Conservation (phyloP, 2,888 invertebrate species). For the Xestia c-nigrum region DNA sequence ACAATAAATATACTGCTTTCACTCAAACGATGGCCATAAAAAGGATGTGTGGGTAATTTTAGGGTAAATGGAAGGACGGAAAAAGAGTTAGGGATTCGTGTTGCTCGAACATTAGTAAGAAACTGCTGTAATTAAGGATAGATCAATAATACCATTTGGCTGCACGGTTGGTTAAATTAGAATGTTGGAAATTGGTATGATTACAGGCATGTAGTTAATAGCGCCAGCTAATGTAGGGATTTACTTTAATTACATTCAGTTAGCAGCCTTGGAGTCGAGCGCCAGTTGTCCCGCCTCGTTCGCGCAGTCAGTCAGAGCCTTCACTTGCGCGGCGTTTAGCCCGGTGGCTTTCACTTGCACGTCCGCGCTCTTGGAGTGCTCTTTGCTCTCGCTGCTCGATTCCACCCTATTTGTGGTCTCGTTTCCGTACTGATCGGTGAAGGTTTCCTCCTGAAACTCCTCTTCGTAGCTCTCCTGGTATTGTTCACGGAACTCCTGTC, state of each 20-base stretch:
- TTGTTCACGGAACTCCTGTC: conserved; percentile 88
- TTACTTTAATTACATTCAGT: conserved; percentile 82
- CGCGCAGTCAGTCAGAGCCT: conserved; percentile 88
- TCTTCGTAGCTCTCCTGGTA: conserved; percentile 88
- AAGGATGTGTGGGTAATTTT: conserved; percentile 36
- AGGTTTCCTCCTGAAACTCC: conserved; percentile 88
- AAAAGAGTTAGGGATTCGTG: conserved; percentile 65
- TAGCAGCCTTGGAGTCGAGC: conserved; percentile 86
- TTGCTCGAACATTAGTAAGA: conserved; percentile 71
- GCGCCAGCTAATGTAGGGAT: conserved; percentile 55
- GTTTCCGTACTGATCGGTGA: conserved; percentile 86
- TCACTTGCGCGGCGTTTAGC: conserved; percentile 85
- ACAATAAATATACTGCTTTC: conserved; percentile 44
- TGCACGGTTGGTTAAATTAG: conserved; percentile 51
- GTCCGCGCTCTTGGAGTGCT: conserved; percentile 88
- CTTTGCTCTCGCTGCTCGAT: conserved; percentile 88
- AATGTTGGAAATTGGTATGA: conserved; percentile 47
- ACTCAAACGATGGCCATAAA: conserved; percentile 4
- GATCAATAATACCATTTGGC: conserved; percentile 55
- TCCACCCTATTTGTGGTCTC: conserved; percentile 86
- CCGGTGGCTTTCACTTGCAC: conserved; percentile 88
- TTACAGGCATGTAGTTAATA: conserved; percentile 64
- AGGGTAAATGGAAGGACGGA: conserved; percentile 45
- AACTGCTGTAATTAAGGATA: conserved; percentile 57
- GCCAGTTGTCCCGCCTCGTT: conserved; percentile 88